Percentiles rank a stretch among this genome's conserved stretches.
These are phyloP conservation scores for Ferrisia virgata DNA, from an alignment of 2,888 invertebrate species.

Conservation along the genomic window DNA sequence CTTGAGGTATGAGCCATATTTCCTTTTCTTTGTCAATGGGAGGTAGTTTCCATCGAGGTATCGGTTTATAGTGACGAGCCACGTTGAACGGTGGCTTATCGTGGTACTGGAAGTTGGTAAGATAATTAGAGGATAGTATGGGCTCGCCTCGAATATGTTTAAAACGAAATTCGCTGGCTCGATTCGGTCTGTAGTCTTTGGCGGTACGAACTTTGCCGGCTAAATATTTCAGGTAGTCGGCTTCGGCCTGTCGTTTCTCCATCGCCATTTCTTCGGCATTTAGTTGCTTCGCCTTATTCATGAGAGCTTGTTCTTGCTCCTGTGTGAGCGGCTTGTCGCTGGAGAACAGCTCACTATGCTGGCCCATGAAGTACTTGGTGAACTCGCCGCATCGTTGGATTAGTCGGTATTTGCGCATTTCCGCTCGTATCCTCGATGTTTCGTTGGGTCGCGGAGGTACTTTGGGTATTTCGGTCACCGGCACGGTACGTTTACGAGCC, in stretches of 20 bases:
- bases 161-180: constrained; percentile 13
- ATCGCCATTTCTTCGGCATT: constrained; percentile 13
- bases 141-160: constrained; percentile 15
- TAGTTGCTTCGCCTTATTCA: not conserved
- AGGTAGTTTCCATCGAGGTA: not conserved
- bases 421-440: constrained; percentile 28
- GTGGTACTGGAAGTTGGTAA: not conserved
- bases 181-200: not conserved
- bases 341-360: not conserved
- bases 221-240: not conserved
- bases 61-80: not conserved
- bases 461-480: not conserved
- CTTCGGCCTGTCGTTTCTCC: not conserved
- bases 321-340: not conserved
- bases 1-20: not conserved
- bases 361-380: not conserved
- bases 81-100: constrained; percentile 13
- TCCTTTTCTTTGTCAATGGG: not conserved
- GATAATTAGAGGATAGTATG: not conserved
- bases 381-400: constrained; percentile 21
- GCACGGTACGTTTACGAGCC: not conserved
- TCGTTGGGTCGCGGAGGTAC: not conserved
- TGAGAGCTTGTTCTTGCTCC: not conserved
- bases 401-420: not conserved
- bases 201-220: not conserved